phyloP scores from a whole-genome alignment of 53 echinoderm and acorn worm species.

The Antedon mediterranea region DNA sequence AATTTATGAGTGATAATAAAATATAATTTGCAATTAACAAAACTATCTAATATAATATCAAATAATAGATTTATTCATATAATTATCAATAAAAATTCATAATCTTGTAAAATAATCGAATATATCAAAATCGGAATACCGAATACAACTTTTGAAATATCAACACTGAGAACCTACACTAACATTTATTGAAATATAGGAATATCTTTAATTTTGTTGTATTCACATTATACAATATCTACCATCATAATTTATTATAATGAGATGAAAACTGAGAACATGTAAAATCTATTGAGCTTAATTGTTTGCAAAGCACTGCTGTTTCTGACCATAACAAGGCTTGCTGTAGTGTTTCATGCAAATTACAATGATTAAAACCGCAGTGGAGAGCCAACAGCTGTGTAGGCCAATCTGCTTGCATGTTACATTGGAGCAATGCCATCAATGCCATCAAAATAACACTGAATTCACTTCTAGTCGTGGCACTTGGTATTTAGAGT shows the following conservation, averaged over 20 bases:
- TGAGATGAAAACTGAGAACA: background rate
- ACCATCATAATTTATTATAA: background rate
- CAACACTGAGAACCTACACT: too few species aligned
- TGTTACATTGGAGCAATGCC: background rate
- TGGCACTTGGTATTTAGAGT: background rate
- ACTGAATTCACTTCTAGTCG: background rate
- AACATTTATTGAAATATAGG: too few species aligned
- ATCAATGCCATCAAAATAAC: background rate
- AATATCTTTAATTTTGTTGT: too few species aligned
- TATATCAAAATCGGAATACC: too few species aligned
- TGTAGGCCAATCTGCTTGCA: background rate
- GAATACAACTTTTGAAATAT: too few species aligned
- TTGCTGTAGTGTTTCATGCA: background rate
- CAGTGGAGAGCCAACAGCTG: background rate
- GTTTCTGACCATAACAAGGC: background rate
- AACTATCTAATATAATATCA: too few species aligned
- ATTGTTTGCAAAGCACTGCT: background rate
- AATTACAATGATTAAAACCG: background rate
- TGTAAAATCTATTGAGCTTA: background rate
- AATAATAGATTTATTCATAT: too few species aligned
- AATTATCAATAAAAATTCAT: too few species aligned
- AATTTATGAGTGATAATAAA: too few species aligned
- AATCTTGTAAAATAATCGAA: too few species aligned
- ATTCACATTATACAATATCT: too few species aligned
- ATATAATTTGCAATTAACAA: too few species aligned